Base-by-base conservation (phyloP, 2,888 invertebrate species). In the Antheraea yamamai region DNA sequence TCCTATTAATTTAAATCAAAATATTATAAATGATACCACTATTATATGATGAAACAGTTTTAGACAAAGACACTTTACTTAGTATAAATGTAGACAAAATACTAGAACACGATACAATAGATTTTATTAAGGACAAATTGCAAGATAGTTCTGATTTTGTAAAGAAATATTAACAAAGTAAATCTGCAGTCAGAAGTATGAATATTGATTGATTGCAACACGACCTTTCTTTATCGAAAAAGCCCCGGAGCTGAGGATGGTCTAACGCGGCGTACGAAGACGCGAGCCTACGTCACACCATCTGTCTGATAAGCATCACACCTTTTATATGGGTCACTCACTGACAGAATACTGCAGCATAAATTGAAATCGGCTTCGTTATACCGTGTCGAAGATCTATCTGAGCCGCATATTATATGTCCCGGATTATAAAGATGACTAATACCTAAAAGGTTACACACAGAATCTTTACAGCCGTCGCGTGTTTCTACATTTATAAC, bases 281-380 rank as follows among this genome's bases (percentile, higher is more conserved):
- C 82, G 78, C 76, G 78, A 79, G 83, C 88, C 86, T 88, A 84
- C 88, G 91, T 92, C 93, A 89, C 85, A 89, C 89, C 92, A 91
- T 89, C 94, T 95, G 94, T 94, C 94, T 91, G 94, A 93, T 92
- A 93, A 93, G 88, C 90, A 94, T 94, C 93, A 93, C 90, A 90
- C 90, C 88, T 86, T 89, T 89, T 90, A 88, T 91, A 86, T 88
- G 88, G 91, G 91, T 91, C 91, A 92, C 90, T 88, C 90, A 86
- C 87, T 89, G 87, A 87, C 88, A 88, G 89, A 87, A 88, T 87
- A 85, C 87, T 89, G 83, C 83, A 87, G 86, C 84, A 87, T 88
- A 91, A 92, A 93, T 92, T 91, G 90, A 93, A 93, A 92, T 92
- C 92, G 89, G 90, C 92, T 93, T 92, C 92, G 92, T 92, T 92